phyloP scores from a whole-genome alignment of 2,888 invertebrate species.

The Amblyteles armatorius region DNA sequence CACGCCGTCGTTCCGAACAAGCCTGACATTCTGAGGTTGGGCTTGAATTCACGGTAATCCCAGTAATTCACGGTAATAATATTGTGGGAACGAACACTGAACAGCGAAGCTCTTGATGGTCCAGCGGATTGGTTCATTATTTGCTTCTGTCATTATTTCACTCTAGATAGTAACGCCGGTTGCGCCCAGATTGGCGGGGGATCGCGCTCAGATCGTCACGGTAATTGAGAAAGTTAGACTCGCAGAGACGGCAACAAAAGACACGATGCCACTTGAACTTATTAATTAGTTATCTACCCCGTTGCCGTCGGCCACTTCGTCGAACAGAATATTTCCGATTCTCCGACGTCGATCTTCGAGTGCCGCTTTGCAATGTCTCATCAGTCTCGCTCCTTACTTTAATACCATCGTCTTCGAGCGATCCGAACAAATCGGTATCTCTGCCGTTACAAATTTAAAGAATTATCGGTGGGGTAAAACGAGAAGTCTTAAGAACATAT shows the following conservation, averaged over 20 bases:
- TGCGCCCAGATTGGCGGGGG: background rate
- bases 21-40: background rate
- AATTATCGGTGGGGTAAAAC: conserved; percentile 18
- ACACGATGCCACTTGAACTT: conserved; percentile 24
- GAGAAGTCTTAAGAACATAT: background rate
- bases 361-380: background rate
- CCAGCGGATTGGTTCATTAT: background rate
- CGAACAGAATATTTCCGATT: conserved; percentile 31
- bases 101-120: background rate
- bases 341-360: conserved; percentile 17
- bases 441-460: conserved; percentile 38
- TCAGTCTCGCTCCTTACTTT: background rate
- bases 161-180: background rate
- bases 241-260: conserved; percentile 1
- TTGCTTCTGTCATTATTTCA: background rate
- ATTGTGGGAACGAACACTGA: background rate
- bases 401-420: conserved; percentile 10
- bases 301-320: background rate
- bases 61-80: background rate
- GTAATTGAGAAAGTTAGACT: conserved; percentile 24
- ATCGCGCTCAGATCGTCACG: background rate
- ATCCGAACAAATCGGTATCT: conserved; percentile 15
- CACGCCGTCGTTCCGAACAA: conserved; percentile 44
- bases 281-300: conserved; percentile 41
- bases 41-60: background rate